Evolutionary conservation across 1,140 invertebrate species (phyloP), one percentile per base, ranked within the genome.

Genomic region (Rhopalosiphum padi): DNA sequence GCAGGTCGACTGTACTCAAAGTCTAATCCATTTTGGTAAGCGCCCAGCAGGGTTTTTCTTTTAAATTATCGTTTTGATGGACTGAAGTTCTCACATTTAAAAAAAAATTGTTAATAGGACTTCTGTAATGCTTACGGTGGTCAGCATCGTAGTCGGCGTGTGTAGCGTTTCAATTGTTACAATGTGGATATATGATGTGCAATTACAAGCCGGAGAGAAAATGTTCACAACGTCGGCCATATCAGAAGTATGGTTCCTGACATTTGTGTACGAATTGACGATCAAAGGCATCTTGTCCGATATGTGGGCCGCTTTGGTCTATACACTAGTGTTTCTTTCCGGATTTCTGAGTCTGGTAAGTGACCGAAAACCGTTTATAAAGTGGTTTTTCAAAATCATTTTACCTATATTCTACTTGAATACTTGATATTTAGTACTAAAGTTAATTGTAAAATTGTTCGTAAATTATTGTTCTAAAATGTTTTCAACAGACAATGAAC

Each of bases 11-110:
- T 96, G 22, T 96, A 96, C 94, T 95, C 96, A 1, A 96, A 96
- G 94, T 96, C 95, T 3, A 96, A 96, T 95, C 96, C 96, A 25
- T 95, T 96, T 93, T 96, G 96, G 96, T 96, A 95, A 95, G 95
- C 95, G 0, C 1, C 5, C 4, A 15, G 30, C 4, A n/a, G 4
- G n/a, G 11, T 4, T 85, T 86, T 15, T 43, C 30, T 46, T 30
- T 30, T 11, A 0, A 0, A 25, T 46, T 46, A n/a, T 7, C 9
- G 3, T 86, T 46, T 30, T 15, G 4, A 18, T 30, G 2, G 23
- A 46, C 25, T 37, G 18, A 25, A 83, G 6, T 77, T n/a, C 0
- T 43, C 25, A 91, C 8, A 46, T 86, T 18, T n/a, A 8, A 23
- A 77, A 43, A 22, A 25, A 30, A 23, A 86, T 88, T 35, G 3